A percentile compares a stretch with the other conserved stretches of the same genome.
These are phyloP conservation scores for Dermochelys coriacea DNA, from an alignment of 2,797 vertebrate species.

Conservation along the genomic window DNA sequence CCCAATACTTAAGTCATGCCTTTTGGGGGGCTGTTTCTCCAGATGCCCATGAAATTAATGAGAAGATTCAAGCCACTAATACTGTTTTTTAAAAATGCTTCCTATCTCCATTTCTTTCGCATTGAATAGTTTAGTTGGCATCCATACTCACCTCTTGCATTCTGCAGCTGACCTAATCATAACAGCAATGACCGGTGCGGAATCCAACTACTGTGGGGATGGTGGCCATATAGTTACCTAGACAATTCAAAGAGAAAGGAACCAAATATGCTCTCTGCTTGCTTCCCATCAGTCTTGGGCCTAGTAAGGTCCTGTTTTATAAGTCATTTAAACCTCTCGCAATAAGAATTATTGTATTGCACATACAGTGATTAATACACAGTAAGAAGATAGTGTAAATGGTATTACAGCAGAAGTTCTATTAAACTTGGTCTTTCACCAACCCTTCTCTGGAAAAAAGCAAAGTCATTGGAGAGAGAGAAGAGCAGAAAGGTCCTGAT, in stretches of 20 bases:
- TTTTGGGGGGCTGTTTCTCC: not conserved
- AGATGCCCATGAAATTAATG: not conserved
- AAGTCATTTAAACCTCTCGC: not conserved
- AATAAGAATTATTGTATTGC: not conserved
- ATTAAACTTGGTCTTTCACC: not conserved
- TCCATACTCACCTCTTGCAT: not conserved
- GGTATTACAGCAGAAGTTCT: not conserved
- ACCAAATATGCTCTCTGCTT: not conserved
- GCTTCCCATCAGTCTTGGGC: no score
- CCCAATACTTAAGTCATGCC: not conserved
- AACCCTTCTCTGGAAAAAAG: not conserved
- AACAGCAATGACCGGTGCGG: not conserved
- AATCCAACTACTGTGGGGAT: not conserved
- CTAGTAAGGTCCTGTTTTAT: no score
- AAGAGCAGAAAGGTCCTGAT: not conserved
- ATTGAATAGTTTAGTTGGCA: not conserved
- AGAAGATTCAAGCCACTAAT: not conserved
- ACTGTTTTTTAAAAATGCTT: not conserved
- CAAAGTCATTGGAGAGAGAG: not conserved
- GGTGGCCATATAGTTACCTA: not conserved
- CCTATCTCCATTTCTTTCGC: not conserved
- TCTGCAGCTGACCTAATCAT: not conserved
- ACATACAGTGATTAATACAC: not conserved
- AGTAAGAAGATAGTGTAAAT: not conserved
- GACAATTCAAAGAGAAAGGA: not conserved